Evolutionary conservation across 2,797 vertebrate species (phyloP), one percentile per base, ranked within the genome.

Genomic region (Sebastolobus altivelis): DNA sequence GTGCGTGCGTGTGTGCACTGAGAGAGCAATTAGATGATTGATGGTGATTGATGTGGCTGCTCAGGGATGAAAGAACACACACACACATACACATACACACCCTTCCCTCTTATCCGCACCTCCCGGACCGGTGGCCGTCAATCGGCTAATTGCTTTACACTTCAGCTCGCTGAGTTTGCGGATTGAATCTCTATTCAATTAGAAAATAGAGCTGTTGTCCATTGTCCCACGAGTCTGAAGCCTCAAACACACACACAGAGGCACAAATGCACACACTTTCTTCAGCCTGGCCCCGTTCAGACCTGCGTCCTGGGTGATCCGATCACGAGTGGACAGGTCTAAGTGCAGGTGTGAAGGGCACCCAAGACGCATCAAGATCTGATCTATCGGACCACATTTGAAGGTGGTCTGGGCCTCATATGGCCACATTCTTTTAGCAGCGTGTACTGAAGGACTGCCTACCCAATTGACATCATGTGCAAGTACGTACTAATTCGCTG

Each of bases 61-160:
- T 72, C n/a, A 4, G 54, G 69, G 63, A 75, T 84, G 49, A 75
- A 81, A 62, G 75, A 59, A 16, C 65, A 71, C 61, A 2, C 61
- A 7, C 65, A 14, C 49, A 2, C n/a, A 2, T 65, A 69, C 43
- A 73, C 76, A 66, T 65, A 69, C 43, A 73, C 76, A 66, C 80
- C 68, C 49, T 14, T 25, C 46, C 13, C n/a, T 37, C 33, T 58
- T 43, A 6, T 31, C 11, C 1, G 1, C 87, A 55, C 73, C 77
- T 67, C 52, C 59, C 65, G 59, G 59, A 75, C 79, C 16, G 65
- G 77, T 84, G 86, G 65, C 81, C 83, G 74, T 89, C 87, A 88
- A 83, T 93, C 74, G 46, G 75, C 87, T 93, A 91, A 94, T 92
- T 92, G 88, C 87, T 88, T 92, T 80, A 84, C 78, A 87, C 85